Evolutionary conservation across 2,888 invertebrate species (phyloP), one percentile per base, ranked within the genome.

Genomic region (Eucera pruinosa): DNA sequence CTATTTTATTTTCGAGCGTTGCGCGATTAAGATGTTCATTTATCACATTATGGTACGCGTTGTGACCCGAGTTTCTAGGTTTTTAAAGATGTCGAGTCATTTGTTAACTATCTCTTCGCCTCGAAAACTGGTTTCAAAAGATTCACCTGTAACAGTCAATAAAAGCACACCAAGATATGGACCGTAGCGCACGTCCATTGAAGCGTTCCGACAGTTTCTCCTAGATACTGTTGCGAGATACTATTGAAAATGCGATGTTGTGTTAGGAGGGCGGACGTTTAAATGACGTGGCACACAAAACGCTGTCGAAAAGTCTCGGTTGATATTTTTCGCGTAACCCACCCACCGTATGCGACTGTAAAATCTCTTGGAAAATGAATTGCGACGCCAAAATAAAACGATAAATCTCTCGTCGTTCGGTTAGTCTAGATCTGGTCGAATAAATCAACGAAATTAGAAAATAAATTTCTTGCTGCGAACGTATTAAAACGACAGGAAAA

Each of bases 371-470:
- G 23, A 45, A 64, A 74, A 64, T 55, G 48, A 73, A 61, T 36
- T 30, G 47, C 33, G 20, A 36, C 48, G 9, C 18, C 9, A 48
- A 58, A 62, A 61, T 50, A 48, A 62, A 67, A 43, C 45, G 13
- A 45, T 39, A 67, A 57, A 62, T 58, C 48, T 47, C 23, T 48
- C 48, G 15, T n/a, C 45, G 13, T 13, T 13, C 30, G 64, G 23
- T 43, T 20, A 36, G 30, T 41, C 30, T 41, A 43, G 43, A 45
- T 70, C 36, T 11, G 23, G 36, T 18, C 39, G 61, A 73, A 74
- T 73, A 67, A 76, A 76, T 74, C 74, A 67, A 11, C 36, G 43
- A 39, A 67, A 67, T 76, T 61, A 57, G 57, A 67, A 48, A 61
- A 73, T 73, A 73, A 62, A 73, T 73, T 67, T 71, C 47, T 15